Conservation (phyloP, 2,797 vertebrate genomes). For the Danionella dracula region DNA sequence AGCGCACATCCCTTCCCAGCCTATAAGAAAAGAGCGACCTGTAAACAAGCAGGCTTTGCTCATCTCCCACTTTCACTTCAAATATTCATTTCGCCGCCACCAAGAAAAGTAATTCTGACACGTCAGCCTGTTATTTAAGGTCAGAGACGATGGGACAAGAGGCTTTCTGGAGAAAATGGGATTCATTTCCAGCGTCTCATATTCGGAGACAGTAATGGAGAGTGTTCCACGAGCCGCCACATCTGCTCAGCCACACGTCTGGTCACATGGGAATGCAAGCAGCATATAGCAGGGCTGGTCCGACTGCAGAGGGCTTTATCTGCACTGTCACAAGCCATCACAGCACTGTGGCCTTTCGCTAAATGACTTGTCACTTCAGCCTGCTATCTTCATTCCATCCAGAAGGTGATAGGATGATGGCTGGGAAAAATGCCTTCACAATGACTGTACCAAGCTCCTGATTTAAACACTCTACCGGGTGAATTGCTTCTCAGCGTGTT, state of each 20-base stretch:
- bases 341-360: constrained; percentile 31
- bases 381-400: constrained; percentile 26
- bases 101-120: constrained; percentile 72
- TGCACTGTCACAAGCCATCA: constrained; percentile 46
- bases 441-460: constrained; percentile 15
- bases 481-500: background rate
- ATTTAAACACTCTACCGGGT: constrained; percentile 20
- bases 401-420: constrained; percentile 21
- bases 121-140: constrained; percentile 76
- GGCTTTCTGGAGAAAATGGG: constrained; percentile 61
- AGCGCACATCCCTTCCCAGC: background rate
- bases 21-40: constrained; percentile 54
- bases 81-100: constrained; percentile 70
- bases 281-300: background rate
- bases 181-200: constrained; percentile 74
- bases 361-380: constrained; percentile 42
- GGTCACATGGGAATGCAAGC: constrained; percentile 23
- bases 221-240: constrained; percentile 49
- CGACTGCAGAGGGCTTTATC: constrained; percentile 22
- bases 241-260: constrained; percentile 53
- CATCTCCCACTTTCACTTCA: constrained; percentile 71
- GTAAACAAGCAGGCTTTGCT: constrained; percentile 69
- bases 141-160: constrained; percentile 57
- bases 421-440: constrained; percentile 2
- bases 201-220: constrained; percentile 57